A percentile compares a stretch with the other conserved stretches of the same genome.
Evolutionary conservation across 1,140 invertebrate genomes (phyloP).

Genomic region (Steinernema khuongi): DNA sequence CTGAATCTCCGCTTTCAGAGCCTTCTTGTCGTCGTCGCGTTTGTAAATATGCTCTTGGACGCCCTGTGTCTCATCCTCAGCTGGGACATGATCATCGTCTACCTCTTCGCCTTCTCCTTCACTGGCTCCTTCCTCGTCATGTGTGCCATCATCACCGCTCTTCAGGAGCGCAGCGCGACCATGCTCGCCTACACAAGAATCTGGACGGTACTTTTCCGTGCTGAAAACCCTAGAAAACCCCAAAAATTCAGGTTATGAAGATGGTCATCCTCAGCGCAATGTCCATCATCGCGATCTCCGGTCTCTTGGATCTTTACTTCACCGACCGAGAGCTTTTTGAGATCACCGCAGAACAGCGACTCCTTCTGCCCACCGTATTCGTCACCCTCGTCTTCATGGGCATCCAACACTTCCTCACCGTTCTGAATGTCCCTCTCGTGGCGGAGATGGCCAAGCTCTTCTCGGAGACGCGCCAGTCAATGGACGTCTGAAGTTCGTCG

Average conservation of each 20-base stretch:
- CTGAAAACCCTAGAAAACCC: not conserved
- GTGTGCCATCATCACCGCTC: not conserved
- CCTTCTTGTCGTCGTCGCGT: not conserved
- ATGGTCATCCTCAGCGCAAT: not conserved
- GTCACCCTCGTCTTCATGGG: not conserved
- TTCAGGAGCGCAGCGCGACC: not conserved
- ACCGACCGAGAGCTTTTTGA: not conserved
- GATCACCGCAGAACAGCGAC: not conserved
- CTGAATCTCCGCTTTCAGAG: not conserved
- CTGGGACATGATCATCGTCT: not conserved
- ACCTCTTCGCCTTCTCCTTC: not conserved
- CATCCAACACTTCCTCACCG: not conserved
- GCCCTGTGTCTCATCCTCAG: not conserved
- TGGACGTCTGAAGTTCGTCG: not conserved
- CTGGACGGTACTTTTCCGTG: not conserved
- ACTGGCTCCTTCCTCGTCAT: not conserved
- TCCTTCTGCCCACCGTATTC: not conserved
- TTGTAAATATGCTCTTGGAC: not conserved
- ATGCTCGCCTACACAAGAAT: not conserved
- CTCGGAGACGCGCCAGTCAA: not conserved
- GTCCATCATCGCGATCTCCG: not conserved
- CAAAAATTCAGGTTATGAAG: constrained; percentile 5
- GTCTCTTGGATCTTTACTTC: not conserved
- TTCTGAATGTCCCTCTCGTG: not conserved
- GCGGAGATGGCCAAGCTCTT: not conserved